phyloP scores from a whole-genome alignment of 1,140 invertebrate genomes.

The Tetramorium parvispinum region DNA sequence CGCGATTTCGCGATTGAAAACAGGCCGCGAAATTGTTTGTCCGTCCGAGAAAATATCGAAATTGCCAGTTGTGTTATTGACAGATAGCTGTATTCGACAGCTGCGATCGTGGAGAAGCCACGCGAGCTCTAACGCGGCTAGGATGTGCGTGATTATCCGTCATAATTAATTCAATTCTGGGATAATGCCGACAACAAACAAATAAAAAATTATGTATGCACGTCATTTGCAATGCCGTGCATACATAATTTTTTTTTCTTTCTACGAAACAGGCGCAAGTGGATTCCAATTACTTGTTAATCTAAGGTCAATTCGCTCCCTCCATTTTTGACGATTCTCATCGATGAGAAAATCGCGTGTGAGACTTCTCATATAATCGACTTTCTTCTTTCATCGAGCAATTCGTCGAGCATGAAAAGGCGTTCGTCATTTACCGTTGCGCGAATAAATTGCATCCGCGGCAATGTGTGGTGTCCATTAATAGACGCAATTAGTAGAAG shows the following conservation, averaged over 20 bases:
- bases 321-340: constrained; percentile 1
- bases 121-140: neutral
- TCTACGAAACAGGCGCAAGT: neutral
- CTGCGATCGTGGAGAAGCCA: neutral
- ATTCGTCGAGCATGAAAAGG: neutral
- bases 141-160: neutral
- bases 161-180: neutral
- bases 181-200: constrained; percentile 12
- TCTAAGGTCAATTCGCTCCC: neutral
- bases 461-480: constrained; percentile 1
- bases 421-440: constrained; percentile 37
- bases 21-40: neutral
- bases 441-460: neutral
- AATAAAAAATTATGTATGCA: too few relatives aligned
- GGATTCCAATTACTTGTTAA: neutral
- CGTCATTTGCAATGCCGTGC: neutral
- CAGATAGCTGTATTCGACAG: neutral
- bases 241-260: neutral
- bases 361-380: neutral
- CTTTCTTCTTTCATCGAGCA: constrained; percentile 18
- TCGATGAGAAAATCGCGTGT: constrained; percentile 25
- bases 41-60: constrained; percentile 7
- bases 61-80: neutral
- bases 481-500: constrained; percentile 37
- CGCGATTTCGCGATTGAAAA: constrained; percentile 16